Evolutionary conservation across 2,113 vertebrate genomes (phyloP), one percentile per base, ranked within the genome.

Genomic region (Nibea albiflora): DNA sequence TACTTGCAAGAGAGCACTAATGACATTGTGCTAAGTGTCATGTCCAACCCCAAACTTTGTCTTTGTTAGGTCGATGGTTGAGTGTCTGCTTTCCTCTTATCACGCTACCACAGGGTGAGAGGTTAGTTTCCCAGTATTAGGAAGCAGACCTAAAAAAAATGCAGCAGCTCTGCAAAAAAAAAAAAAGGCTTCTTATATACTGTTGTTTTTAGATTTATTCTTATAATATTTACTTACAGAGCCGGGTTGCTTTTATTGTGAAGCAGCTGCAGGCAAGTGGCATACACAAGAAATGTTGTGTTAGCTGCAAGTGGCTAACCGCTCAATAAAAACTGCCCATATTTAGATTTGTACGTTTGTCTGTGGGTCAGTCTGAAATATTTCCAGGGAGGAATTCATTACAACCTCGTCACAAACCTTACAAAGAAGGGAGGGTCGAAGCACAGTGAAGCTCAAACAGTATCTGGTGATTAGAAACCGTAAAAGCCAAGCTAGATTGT

Each of bases 1-100:
- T 79, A 54, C 54, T 82, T 75, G 53, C 80, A 11, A 42, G 31
- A 80, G 52, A 44, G 56, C 54, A 60, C 65, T 83, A 81, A 75
- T 78, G 68, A 31, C 63, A 62, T 62, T 86, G 81, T 70, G 16
- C 64, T 86, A 31, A 84, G 78, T 89, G 80, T 88, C 79, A 86
- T 78, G 70, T 86, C 56, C 61, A 80, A 35, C 53, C 65, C 47
- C 24, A 70, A 24, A 66, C 77, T 78, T 80, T 0, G 1, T 89
- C 80, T 73, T 11, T n/a, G 60, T 65, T 52, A 31, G 16, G 31
- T 70, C 39, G 47, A 84, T 1, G 16, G 62, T 57, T 53, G 20
- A 1, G 61, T 44, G 4, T 63, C 54, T 47, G 54, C 16, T 84
- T 67, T 73, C 19, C 61, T 75, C 12, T 60, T 57, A 86, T 83